Conservation (phyloP, 1,140 invertebrate species). For the Trachymyrmex cornetzi region DNA sequence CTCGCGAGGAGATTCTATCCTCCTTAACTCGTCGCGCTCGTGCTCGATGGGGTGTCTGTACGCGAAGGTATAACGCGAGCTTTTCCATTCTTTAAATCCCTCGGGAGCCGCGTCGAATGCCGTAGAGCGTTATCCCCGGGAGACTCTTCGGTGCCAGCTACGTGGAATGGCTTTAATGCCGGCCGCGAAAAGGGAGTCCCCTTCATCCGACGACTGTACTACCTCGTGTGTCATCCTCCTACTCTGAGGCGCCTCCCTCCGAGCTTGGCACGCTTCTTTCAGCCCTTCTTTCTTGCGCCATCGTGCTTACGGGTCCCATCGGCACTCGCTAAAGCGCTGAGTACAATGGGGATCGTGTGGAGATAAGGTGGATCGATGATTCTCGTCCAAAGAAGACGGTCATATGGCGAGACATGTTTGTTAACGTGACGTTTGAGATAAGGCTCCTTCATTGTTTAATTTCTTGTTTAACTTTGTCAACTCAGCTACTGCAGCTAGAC, state of each 20-base stretch:
- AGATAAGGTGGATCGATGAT: slow-evolving; percentile 50
- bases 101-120: slow-evolving; percentile 50
- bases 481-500: slow-evolving; percentile 7
- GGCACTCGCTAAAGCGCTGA: slow-evolving; percentile 56
- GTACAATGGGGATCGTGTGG: slow-evolving; percentile 22
- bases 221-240: slow-evolving; percentile 2
- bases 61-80: slow-evolving; percentile 7
- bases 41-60: not conserved
- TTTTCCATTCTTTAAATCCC: slow-evolving; percentile 62
- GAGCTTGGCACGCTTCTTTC: slow-evolving; percentile 27
- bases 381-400: slow-evolving; percentile 33
- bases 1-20: slow-evolving; percentile 1
- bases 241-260: not conserved
- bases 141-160: slow-evolving; percentile 59
- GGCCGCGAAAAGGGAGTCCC: slow-evolving; percentile 47
- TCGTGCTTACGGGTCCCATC: slow-evolving; percentile 50
- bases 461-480: slow-evolving; percentile 27
- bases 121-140: slow-evolving; percentile 36
- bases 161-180: slow-evolving; percentile 63
- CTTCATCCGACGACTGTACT: slow-evolving; percentile 28
- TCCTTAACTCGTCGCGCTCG: slow-evolving; percentile 34
- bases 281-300: slow-evolving; percentile 33
- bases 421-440: slow-evolving; percentile 3
- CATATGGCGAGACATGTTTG: not conserved
- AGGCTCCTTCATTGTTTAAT: slow-evolving; percentile 13